Evolutionary conservation across 2,797 vertebrate species (phyloP), one percentile per base, ranked within the genome.

Genomic region (Neopelma chrysocephalum): DNA sequence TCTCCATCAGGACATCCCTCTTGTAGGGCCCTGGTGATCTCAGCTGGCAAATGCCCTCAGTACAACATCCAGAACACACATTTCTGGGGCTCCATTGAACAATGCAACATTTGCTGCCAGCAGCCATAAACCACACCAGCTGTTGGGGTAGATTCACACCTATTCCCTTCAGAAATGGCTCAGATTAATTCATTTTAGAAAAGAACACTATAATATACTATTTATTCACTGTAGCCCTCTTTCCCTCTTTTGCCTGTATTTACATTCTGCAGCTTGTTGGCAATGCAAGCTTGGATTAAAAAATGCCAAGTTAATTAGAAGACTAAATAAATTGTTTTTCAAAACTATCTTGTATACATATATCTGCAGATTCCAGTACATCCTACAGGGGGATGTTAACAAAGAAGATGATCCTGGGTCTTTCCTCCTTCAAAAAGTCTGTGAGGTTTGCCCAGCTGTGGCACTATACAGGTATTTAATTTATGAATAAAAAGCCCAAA

Each of bases 61-160:
- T 47, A 12, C 77, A 31, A 12, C 16, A 18, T 60, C 83, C 86
- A 82, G 61, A 87, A 75, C 50, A 64, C 56, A 54, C 22, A 70
- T 80, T 80, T 76, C 73, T 93, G 53, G 65, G 68, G 56, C 70
- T 84, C 38, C 26, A 23, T 75, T 94, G 31, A 94, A 53, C 73
- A 76, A 12, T 3, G 11, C 70, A 65, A 4, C 27, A 4, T 66
- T 94, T 93, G 48, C 86, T 90, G 85, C 87, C 89, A 93, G 80
- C 76, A 53, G 21, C 32, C 34, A 72, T 87, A 82, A 93, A 57
- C 68, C 57, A 31, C 62, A 61, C 43, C 86, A 80, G 87, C 61
- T 93, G 78, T 38, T 77, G 48, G 64, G 38, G 14, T 38, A 8
- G 34, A 8, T 90, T 90, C 50, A 77, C 19, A 38, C 71, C 64